phyloP scores from a whole-genome alignment of 2,797 vertebrate species.

The Margarornis squamiger region DNA sequence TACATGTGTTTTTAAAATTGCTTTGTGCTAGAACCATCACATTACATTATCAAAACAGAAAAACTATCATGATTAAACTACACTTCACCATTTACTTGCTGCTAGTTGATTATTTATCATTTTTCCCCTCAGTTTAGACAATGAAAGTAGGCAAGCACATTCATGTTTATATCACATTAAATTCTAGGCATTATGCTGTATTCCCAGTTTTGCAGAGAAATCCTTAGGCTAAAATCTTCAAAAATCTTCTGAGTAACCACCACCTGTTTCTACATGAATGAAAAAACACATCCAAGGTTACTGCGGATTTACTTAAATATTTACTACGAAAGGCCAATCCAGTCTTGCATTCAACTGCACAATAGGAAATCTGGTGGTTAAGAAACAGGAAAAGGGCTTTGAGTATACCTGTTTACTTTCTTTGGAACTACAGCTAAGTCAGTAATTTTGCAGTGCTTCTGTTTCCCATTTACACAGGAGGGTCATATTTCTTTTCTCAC shows the following conservation, averaged over 20 bases:
- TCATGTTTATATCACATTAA: neutral
- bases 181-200: neutral
- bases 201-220: neutral
- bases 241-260: neutral
- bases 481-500: neutral
- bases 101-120: constrained; percentile 52
- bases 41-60: constrained; percentile 58
- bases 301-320: neutral
- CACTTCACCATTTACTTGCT: constrained; percentile 22
- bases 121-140: constrained; percentile 4
- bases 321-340: neutral
- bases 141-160: neutral
- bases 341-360: neutral
- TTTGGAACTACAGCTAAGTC: neutral
- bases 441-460: neutral
- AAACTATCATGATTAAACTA: constrained; percentile 55
- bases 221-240: neutral
- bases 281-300: neutral
- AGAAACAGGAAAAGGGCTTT: neutral
- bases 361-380: neutral
- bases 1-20: constrained; percentile 40
- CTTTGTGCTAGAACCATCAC: constrained; percentile 29
- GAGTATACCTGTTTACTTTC: neutral
- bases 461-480: neutral
- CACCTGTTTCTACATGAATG: neutral